Base-by-base conservation (phyloP, 2,888 invertebrate genomes). In the Drosophila percnosoma region DNA sequence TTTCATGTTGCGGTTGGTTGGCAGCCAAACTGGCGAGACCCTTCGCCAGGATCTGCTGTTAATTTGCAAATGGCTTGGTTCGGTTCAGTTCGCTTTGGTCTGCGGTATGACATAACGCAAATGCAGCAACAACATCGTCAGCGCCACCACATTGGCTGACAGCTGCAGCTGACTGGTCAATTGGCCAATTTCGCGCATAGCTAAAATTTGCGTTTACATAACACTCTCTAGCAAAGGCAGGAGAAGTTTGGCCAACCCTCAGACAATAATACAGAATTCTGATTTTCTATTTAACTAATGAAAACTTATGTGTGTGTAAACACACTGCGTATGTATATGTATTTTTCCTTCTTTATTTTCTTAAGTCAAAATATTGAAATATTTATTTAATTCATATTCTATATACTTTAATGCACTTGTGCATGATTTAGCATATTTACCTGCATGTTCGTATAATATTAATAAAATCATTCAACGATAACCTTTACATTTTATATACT, bases 1-100 rank as follows among this genome's bases (percentile, higher is more conserved):
- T 79, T 70, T 79, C 79, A 70, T 78, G 75, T 78, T 77, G 79
- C 60, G 75, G 75, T 79, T 58, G 57, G 61, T 73, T 68, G 78
- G 49, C 65, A 78, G 73, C 82, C 81, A 65, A 76, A 64, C 48
- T 55, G 73, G 42, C 63, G 40, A 36, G 40, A 34, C 59, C 53
- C 52, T 34, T 51, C 29, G 52, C 67, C 67, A 49, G 78, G 52
- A 77, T 68, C 52, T 54, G 64, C 64, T 75, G 75, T 78, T 79
- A 67, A 78, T 78, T 78, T 79, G 67, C 75, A 75, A 78, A 79
- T 67, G 57, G 58, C 52, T 60, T 40, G 36, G 40, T 40, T 24
- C 38, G 58, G 24, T 53, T 34, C 34, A 15, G 36, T 53, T 53
- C 59, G 54, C 48, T 51, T 57, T 45, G 62, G 48, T 64, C 38